phyloP scores from a whole-genome alignment of 2,797 vertebrate genomes.

The Brachyalestes nurse region DNA sequence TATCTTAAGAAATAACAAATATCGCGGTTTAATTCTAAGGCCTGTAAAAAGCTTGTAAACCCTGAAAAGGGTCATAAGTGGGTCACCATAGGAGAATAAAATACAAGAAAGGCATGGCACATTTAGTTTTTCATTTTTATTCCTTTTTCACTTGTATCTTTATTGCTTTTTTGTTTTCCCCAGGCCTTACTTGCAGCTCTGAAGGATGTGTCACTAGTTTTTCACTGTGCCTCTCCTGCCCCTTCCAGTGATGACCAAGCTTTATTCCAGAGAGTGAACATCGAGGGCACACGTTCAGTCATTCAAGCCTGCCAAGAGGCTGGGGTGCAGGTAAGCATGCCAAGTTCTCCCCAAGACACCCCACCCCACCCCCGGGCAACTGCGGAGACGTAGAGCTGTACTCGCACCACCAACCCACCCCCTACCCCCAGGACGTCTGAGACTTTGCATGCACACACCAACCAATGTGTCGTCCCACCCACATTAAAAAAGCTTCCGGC shows the following conservation, averaged over 20 bases:
- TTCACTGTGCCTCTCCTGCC: slow-evolving; percentile 94
- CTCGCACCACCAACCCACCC: too few species aligned
- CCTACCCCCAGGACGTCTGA: too few species aligned
- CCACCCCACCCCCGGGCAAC: too few species aligned
- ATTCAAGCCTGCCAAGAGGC: slow-evolving; percentile 87
- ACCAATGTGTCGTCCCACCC: too few species aligned
- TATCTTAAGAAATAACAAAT: too few species aligned
- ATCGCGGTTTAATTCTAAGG: too few species aligned
- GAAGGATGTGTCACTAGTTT: slow-evolving; percentile 84
- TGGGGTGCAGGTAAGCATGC: slow-evolving; percentile 89
- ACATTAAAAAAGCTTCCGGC: too few species aligned
- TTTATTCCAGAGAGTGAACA: slow-evolving; percentile 91
- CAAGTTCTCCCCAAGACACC: background rate
- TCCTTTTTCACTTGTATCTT: background rate
- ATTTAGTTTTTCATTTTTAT: background rate
- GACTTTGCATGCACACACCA: too few species aligned
- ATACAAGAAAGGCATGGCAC: background rate
- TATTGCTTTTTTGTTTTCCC: background rate
- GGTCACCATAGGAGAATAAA: background rate
- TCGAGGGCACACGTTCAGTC: slow-evolving; percentile 85
- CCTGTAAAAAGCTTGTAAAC: too few species aligned
- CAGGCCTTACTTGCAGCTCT: slow-evolving; percentile 88
- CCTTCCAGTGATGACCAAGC: slow-evolving; percentile 85
- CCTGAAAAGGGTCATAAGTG: too few species aligned
- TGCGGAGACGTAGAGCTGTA: too few species aligned